A percentile compares a stretch with the other conserved stretches of the same genome.
These are phyloP conservation scores for Spinus olivaceus DNA, from an alignment of 2,797 vertebrate genomes.

Conservation along the genomic window DNA sequence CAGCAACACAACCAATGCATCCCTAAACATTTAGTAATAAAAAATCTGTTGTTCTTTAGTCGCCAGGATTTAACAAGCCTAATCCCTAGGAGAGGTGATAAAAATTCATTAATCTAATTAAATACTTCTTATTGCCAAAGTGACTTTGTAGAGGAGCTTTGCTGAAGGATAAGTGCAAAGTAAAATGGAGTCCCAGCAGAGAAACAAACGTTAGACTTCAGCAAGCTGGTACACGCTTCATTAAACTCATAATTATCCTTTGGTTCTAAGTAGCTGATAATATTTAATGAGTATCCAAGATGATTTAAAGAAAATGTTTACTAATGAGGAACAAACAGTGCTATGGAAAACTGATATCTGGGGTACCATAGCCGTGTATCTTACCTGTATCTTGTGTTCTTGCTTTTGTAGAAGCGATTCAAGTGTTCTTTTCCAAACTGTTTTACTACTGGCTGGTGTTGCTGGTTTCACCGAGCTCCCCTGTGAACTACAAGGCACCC, in stretches of 20 bases:
- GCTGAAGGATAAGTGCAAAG: slow-evolving; percentile 99
- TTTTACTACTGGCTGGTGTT: neutral
- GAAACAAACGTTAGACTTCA: slow-evolving; percentile 88
- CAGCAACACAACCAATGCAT: slow-evolving; percentile 69
- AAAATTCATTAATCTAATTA: slow-evolving; percentile 99
- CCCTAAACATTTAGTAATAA: slow-evolving; percentile 87
- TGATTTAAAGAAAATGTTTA: slow-evolving; percentile 87
- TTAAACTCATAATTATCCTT: slow-evolving; percentile 99
- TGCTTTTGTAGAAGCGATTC: slow-evolving; percentile 43
- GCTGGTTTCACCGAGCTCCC: neutral
- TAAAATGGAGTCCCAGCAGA: slow-evolving; percentile 97
- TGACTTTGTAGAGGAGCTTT: slow-evolving; percentile 92
- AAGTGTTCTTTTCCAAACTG: neutral
- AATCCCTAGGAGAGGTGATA: slow-evolving; percentile 90
- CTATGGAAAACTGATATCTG: slow-evolving; percentile 76
- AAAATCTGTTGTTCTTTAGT: slow-evolving; percentile 97
- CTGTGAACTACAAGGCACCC: neutral
- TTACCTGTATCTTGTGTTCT: slow-evolving; percentile 70
- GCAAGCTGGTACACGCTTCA: slow-evolving; percentile 94
- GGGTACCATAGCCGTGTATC: slow-evolving; percentile 77
- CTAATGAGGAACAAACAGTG: slow-evolving; percentile 83
- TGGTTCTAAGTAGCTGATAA: slow-evolving; percentile 99
- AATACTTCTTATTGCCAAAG: slow-evolving; percentile 99
- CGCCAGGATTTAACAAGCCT: slow-evolving; percentile 89
- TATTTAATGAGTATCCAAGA: slow-evolving; percentile 98